phyloP scores from a whole-genome alignment of 2,113 vertebrate genomes.

The Chelonoidis abingdonii region DNA sequence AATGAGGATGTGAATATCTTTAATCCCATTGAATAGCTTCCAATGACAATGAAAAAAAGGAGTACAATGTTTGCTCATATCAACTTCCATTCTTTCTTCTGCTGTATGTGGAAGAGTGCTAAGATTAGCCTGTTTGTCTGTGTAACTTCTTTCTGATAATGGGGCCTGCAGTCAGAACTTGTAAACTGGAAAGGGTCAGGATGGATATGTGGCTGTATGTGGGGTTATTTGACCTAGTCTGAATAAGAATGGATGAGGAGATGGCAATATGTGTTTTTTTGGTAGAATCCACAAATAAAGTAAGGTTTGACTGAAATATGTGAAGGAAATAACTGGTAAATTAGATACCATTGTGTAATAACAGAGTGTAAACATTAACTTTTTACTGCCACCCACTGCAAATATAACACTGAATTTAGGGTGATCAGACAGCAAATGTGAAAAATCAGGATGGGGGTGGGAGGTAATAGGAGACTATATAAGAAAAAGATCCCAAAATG shows the following conservation, averaged over 20 bases:
- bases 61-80: too few species aligned
- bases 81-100: too few species aligned
- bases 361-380: background rate
- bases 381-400: background rate
- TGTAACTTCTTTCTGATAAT: background rate
- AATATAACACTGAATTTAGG: background rate
- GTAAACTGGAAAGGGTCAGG: rapidly evolving
- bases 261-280: background rate
- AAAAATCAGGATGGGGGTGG: too few species aligned
- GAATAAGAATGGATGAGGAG: background rate
- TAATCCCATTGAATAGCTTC: background rate
- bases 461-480: too few species aligned
- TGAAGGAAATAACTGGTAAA: background rate
- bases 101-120: background rate
- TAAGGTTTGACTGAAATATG: background rate
- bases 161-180: background rate
- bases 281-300: background rate
- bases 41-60: background rate
- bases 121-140: rapidly evolving
- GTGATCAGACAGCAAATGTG: too few species aligned
- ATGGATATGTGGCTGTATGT: rapidly evolving
- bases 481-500: too few species aligned
- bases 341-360: background rate
- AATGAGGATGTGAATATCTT: rapidly evolving
- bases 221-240: background rate